Conservation (phyloP, 1,140 invertebrate species). For the Kradibia gibbosae region DNA sequence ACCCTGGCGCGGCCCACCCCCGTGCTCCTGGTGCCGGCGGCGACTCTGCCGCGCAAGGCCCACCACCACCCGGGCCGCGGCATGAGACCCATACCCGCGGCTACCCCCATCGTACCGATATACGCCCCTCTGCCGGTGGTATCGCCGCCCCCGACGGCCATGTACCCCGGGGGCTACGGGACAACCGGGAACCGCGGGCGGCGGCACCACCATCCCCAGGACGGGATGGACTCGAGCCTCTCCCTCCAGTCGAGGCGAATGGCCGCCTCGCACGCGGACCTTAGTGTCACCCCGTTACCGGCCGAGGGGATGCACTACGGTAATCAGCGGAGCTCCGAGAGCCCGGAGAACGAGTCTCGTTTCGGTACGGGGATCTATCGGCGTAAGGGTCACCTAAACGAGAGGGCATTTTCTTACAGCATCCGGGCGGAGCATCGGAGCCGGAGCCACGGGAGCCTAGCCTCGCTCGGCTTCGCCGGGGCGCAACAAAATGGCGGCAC, state of each 20-base stretch:
- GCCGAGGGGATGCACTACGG: constrained; percentile 57
- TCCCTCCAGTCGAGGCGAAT: constrained; percentile 63
- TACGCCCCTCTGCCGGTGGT: constrained; percentile 73
- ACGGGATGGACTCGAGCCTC: constrained; percentile 65
- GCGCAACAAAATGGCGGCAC: constrained; percentile 2
- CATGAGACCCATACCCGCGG: constrained; percentile 67
- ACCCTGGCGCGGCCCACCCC: constrained; percentile 71
- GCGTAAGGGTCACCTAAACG: constrained; percentile 93
- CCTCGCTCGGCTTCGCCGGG: constrained; percentile 78
- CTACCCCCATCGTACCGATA: constrained; percentile 67
- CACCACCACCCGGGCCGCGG: constrained; percentile 68
- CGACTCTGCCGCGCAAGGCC: constrained; percentile 73
- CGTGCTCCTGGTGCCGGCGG: constrained; percentile 74
- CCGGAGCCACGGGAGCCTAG: constrained; percentile 90
- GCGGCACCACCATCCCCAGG: constrained; percentile 74
- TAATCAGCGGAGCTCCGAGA: constrained; percentile 71
- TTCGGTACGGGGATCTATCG: constrained; percentile 91
- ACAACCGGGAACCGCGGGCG: constrained; percentile 75
- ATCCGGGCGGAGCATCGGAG: constrained; percentile 93
- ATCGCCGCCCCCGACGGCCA: constrained; percentile 72
- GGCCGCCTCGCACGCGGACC: constrained; percentile 66
- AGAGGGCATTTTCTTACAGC: constrained; percentile 93
- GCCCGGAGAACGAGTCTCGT: constrained; percentile 81
- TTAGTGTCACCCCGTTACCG: constrained; percentile 59
- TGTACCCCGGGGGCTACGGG: constrained; percentile 72